Base-by-base conservation (phyloP, 1,140 invertebrate genomes). In the Pectinophora gossypiella region DNA sequence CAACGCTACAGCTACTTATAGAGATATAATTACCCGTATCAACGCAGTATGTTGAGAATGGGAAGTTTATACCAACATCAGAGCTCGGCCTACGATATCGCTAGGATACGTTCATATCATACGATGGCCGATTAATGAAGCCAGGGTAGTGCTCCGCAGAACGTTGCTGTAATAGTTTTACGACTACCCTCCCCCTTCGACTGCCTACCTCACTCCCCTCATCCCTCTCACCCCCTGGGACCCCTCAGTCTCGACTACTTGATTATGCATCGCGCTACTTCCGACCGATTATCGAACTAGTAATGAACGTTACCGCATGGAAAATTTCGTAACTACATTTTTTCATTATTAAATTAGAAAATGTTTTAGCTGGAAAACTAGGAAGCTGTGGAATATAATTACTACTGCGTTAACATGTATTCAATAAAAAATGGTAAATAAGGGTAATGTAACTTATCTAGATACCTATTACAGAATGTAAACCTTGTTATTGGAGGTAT, bases 121-220 rank as follows among this genome's bases (percentile, higher is more conserved):
- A 72, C 76, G 73, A 80, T 78, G 72, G 72, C 66, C 83, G 80
- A 86, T 81, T 86, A 86, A 86, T 84, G 80, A 84, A 84, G 80
- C 76, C 74, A 64, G 64, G 67, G 64, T 70, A 71, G 63, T 73
- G 64, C 67, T 68, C 68, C 64, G 59, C 72, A 78, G 77, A 79
- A 77, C 73, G 72, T 72, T 73, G 73, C 69, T 68, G 72, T 86
- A 86, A 86, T 86, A 84, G 83, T 84, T 86, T 86, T 84, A 86
- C 77, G 72, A 81, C 70, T 75, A 68, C 65, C 71, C 68, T 68
- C 69, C 71, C 68, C 70, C 69, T 54, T 43, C 53, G 56, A 7
- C 10, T 20, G 16, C 27, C 52, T 19, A 59, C 48, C 50, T 42
- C 49, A 40, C 22, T 36, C 35, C 54, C 18, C 54, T 43, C 49